Evolutionary conservation across 2,113 vertebrate genomes (phyloP).

Genomic region (Ochotona princeps): DNA sequence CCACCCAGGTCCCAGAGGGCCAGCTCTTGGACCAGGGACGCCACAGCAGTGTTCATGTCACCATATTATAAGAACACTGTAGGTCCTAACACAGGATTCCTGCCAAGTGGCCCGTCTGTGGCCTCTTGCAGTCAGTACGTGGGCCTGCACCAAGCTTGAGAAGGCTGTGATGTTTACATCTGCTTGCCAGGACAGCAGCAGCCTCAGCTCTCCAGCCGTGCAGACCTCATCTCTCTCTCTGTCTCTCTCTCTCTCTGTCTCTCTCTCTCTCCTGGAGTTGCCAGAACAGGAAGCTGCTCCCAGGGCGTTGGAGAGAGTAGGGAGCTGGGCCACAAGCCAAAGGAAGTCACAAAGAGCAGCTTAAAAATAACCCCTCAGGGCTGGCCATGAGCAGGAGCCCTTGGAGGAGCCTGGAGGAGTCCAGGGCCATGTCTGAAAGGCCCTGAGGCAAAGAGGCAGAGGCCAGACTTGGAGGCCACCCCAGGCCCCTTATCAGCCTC

Average conservation of each 20-base stretch:
- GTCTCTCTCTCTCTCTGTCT: too few relatives aligned
- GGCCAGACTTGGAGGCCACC: background rate
- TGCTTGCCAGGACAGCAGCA: too few relatives aligned
- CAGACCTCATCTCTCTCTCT: background rate
- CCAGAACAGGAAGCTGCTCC: slow-evolving; percentile 29
- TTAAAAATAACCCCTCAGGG: slow-evolving; percentile 60
- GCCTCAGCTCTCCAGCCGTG: background rate
- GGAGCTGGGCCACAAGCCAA: background rate
- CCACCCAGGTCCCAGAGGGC: background rate
- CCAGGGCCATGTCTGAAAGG: background rate
- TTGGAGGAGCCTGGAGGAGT: background rate
- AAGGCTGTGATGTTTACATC: too few relatives aligned
- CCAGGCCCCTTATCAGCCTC: slow-evolving; percentile 24
- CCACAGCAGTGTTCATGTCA: too few relatives aligned
- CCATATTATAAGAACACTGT: background rate
- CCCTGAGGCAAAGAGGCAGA: background rate
- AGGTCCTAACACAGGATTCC: background rate
- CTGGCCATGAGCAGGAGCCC: background rate
- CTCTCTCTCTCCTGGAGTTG: background rate
- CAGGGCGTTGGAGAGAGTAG: background rate
- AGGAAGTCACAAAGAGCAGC: slow-evolving; percentile 70
- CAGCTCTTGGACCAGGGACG: rapidly evolving
- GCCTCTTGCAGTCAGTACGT: rapidly evolving
- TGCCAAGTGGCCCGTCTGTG: background rate
- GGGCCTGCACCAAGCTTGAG: background rate